A percentile compares a stretch with the other conserved stretches of the same genome.
Evolutionary conservation across 2,888 invertebrate genomes (phyloP).

Genomic region (Drepanosiphum platanoidis): DNA sequence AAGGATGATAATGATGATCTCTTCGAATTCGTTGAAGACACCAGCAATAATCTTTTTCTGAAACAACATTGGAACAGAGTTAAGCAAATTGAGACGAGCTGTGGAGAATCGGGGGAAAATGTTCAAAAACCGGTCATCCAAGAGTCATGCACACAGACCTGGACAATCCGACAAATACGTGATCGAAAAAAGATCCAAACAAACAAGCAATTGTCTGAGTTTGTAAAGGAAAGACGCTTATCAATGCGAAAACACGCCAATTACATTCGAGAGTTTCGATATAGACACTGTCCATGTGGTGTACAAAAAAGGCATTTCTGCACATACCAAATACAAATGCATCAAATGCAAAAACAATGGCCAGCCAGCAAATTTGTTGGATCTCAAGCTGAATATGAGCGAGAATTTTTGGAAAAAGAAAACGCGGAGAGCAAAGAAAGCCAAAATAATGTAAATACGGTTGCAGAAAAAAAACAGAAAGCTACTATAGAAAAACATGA

Average conservation of each 20-base stretch:
- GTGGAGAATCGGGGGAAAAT: not conserved
- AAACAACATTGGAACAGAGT: not conserved
- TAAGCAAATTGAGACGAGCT: not conserved
- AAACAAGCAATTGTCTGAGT: not conserved
- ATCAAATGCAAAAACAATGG: not conserved
- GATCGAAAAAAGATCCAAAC: not conserved
- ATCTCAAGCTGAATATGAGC: not conserved
- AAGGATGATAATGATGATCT: not conserved
- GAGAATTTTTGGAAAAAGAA: not conserved
- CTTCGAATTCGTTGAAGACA: not conserved
- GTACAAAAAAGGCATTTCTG: not conserved
- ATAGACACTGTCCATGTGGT: conserved; percentile 31
- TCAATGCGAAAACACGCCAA: not conserved
- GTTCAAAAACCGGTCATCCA: not conserved
- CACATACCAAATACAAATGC: conserved; percentile 3
- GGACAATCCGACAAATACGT: not conserved
- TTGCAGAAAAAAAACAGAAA: not conserved
- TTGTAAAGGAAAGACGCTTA: not conserved
- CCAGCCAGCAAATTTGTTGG: not conserved
- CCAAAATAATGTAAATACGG: not conserved
- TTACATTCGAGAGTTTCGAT: not conserved
- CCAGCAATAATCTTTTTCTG: not conserved
- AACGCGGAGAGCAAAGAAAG: not conserved
- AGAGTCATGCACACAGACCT: not conserved
- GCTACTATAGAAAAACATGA: not conserved